A percentile compares a stretch with the other conserved stretches of the same genome.
Conservation (phyloP, 2,797 vertebrate genomes). For the Lepus oiostolus region DNA sequence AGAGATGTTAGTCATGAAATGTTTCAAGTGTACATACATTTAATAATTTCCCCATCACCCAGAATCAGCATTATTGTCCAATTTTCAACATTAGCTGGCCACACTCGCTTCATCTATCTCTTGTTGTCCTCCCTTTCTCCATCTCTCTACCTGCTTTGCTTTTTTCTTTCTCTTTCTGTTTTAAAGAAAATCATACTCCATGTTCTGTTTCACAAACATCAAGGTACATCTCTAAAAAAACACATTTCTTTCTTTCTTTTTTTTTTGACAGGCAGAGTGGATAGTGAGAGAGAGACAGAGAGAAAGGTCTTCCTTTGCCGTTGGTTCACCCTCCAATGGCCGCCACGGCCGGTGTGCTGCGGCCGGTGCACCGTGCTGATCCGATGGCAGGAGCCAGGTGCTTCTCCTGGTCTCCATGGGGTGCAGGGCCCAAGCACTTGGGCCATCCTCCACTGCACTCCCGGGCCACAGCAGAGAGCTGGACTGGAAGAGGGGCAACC, state of each 20-base stretch:
- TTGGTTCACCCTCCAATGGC: too few relatives aligned
- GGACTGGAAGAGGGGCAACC: too few relatives aligned
- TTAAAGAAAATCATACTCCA: background rate
- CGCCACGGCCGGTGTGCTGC: too few relatives aligned
- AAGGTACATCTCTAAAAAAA: background rate
- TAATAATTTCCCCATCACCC: background rate
- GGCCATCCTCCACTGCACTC: too few relatives aligned
- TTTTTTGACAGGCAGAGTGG: too few relatives aligned
- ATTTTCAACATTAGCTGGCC: background rate
- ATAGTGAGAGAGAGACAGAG: too few relatives aligned
- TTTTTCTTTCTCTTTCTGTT: background rate
- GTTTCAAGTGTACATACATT: background rate
- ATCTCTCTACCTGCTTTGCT: background rate
- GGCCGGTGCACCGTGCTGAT: too few relatives aligned
- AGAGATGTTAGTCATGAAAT: conserved; percentile 40
- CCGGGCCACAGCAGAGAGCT: too few relatives aligned
- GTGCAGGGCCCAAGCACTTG: too few relatives aligned
- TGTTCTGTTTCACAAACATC: background rate
- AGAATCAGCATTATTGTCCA: background rate
- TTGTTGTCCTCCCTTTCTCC: background rate
- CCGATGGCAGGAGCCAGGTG: too few relatives aligned
- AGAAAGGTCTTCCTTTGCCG: too few relatives aligned
- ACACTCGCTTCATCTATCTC: background rate
- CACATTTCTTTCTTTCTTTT: background rate
- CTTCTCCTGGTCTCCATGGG: too few relatives aligned